Conservation (phyloP, 2,113 vertebrate species). For the cattle (Bos taurus) region ARS-UCD2.0 NC_037331.1:43463001-43463500, state of each 20-base stretch:
- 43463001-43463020: conserved; percentile 13
- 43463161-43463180: conserved; percentile 27
- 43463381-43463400: neutral
- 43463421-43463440: conserved; percentile 23
- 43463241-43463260: conserved; percentile 44
- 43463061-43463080: neutral
- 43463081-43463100: neutral
- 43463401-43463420: conserved; percentile 36
- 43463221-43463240: conserved; percentile 46
- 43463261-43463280: conserved; percentile 21
- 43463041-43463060: neutral
- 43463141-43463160: neutral
- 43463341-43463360: conserved; percentile 18
- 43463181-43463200: conserved; percentile 19
- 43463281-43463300: conserved; percentile 30
- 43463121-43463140: conserved; percentile 8
- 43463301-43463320: neutral
- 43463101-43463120: conserved; percentile 49
- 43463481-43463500: conserved; percentile 52
- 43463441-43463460: conserved; percentile 48
- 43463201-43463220: conserved; percentile 23
- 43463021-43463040: neutral
- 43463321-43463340: conserved; percentile 34
- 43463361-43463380: conserved; percentile 29
- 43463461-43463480: conserved; percentile 45